Evolutionary conservation across 2,797 vertebrate genomes (phyloP).

Genomic region (Scolopax bukidnonensis): DNA sequence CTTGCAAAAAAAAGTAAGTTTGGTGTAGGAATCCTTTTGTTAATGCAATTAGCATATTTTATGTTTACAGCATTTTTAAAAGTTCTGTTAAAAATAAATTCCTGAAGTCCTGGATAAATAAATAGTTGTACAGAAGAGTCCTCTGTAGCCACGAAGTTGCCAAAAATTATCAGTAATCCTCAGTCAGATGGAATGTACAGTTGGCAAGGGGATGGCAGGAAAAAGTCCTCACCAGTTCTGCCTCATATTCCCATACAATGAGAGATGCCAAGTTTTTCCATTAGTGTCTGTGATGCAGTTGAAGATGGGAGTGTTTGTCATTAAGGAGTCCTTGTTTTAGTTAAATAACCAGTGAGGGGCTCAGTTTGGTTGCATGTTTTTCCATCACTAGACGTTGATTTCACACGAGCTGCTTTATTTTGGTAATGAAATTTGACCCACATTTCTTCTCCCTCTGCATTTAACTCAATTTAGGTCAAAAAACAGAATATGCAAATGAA

Average conservation of each 20-base stretch:
- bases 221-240: slow-evolving; percentile 61
- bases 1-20: not conserved
- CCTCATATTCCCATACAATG: slow-evolving; percentile 62
- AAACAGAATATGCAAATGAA: slow-evolving; percentile 59
- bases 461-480: slow-evolving; percentile 55
- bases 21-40: slow-evolving; percentile 64
- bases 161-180: slow-evolving; percentile 75
- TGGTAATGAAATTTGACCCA: slow-evolving; percentile 56
- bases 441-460: not conserved
- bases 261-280: slow-evolving; percentile 59
- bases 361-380: slow-evolving; percentile 16
- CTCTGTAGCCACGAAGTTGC: slow-evolving; percentile 68
- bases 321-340: slow-evolving; percentile 64
- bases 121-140: slow-evolving; percentile 71
- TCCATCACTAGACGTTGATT: slow-evolving; percentile 4
- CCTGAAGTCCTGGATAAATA: slow-evolving; percentile 68
- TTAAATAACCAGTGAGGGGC: slow-evolving; percentile 54
- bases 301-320: slow-evolving; percentile 68
- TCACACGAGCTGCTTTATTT: slow-evolving; percentile 58
- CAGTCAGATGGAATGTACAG: slow-evolving; percentile 75
- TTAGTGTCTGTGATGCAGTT: slow-evolving; percentile 47
- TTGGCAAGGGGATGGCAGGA: slow-evolving; percentile 68
- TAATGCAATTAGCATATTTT: slow-evolving; percentile 39
- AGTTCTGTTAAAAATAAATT: slow-evolving; percentile 74
- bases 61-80: slow-evolving; percentile 49